A percentile compares a stretch with the other conserved stretches of the same genome.
These are phyloP conservation scores for Microctenopoma steveboyesi DNA, from an alignment of 2,797 vertebrate species.

Conservation along the genomic window DNA sequence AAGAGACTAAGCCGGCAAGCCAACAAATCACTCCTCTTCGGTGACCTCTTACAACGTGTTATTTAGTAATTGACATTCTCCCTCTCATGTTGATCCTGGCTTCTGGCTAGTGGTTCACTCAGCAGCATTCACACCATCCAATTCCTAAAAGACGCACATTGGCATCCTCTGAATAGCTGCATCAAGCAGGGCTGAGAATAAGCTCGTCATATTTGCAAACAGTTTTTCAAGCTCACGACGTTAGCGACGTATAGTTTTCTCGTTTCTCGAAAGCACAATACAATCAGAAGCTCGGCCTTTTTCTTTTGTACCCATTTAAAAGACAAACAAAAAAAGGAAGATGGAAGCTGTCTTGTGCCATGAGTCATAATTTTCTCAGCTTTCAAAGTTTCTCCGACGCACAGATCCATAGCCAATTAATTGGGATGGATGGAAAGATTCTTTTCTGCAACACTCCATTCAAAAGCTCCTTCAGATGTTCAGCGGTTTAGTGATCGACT, in stretches of 20 bases:
- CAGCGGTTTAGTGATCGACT: conserved; percentile 23
- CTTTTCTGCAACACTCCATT: conserved; percentile 28
- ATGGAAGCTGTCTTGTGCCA: conserved; percentile 10
- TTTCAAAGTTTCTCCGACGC: conserved; percentile 25
- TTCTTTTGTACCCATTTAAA: conserved; percentile 2
- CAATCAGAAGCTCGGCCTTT: conserved; percentile 4
- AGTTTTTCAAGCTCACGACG: conserved; percentile 5
- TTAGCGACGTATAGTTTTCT: conserved; percentile 7
- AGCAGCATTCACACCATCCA: conserved; percentile 33
- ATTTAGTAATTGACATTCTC: conserved; percentile 56
- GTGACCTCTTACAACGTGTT: conserved; percentile 50
- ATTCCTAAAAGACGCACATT: conserved; percentile 38
- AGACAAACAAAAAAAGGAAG: conserved; percentile 4
- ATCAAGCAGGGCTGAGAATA: conserved; percentile 16
- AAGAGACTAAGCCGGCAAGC: conserved; percentile 37
- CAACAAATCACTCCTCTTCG: conserved; percentile 36
- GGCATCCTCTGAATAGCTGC: conserved; percentile 26
- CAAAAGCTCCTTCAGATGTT: conserved; percentile 52
- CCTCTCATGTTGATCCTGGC: conserved; percentile 53
- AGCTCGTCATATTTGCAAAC: conserved; percentile 25
- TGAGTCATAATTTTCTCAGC: not conserved
- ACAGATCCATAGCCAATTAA: conserved; percentile 34
- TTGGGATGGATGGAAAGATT: conserved; percentile 40
- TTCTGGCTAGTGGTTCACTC: conserved; percentile 42
- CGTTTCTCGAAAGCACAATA: not conserved